Evolutionary conservation across 2,888 invertebrate genomes (phyloP).

Genomic region (Chydorus sphaericus): DNA sequence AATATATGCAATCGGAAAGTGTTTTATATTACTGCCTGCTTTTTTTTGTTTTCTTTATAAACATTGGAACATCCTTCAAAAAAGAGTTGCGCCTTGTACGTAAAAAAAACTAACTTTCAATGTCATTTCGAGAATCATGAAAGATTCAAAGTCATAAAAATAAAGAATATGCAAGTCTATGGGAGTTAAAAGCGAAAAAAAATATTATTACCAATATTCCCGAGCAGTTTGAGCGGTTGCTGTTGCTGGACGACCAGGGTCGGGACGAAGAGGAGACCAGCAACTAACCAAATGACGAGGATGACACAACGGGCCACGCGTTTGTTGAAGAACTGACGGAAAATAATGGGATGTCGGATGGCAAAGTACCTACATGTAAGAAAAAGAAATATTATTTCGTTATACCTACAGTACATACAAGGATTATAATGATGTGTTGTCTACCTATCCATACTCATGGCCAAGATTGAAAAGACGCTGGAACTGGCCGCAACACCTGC

Average conservation of each 20-base stretch:
- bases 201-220: not conserved
- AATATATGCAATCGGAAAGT: no score
- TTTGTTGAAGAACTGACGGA: conserved; percentile 35
- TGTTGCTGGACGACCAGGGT: conserved; percentile 37
- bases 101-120: no score
- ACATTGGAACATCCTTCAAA: no score
- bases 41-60: no score
- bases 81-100: no score
- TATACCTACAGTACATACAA: no score
- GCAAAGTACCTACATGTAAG: conserved; percentile 29
- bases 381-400: conserved; percentile 32
- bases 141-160: no score
- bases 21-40: no score
- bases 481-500: conserved; percentile 61
- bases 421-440: no score
- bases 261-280: conserved; percentile 50
- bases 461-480: conserved; percentile 62
- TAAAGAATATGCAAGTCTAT: not conserved
- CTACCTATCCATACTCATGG: conserved; percentile 62
- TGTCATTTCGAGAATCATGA: no score
- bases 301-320: conserved; percentile 30
- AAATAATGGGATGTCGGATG: conserved; percentile 55
- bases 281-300: conserved; percentile 45
- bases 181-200: not conserved
- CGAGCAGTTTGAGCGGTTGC: conserved; percentile 6